These are phyloP conservation scores for Oligia strigilis DNA, from an alignment of 2,888 invertebrate genomes.

Conservation along the genomic window DNA sequence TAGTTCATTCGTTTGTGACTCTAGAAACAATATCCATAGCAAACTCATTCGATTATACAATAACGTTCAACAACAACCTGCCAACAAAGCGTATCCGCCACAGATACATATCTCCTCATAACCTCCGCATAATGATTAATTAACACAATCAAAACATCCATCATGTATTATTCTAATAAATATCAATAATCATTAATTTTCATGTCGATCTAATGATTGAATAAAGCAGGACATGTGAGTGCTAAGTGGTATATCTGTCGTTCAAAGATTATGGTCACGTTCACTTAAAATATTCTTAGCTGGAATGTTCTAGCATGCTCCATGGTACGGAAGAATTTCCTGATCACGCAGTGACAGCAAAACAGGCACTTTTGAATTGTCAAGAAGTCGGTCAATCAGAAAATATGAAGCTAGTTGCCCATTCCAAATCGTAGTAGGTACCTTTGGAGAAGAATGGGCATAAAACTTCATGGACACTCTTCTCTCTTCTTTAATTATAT, in stretches of 20 bases:
- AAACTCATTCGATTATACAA: neutral
- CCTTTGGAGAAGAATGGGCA: too few relatives aligned
- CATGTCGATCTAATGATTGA: conserved; percentile 43
- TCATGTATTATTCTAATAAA: conserved; percentile 52
- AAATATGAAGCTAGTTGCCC: too few relatives aligned
- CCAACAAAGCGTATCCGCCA: conserved; percentile 56
- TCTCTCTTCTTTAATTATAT: too few relatives aligned
- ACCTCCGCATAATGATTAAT: conserved; percentile 48
- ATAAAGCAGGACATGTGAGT: conserved; percentile 40
- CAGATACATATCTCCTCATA: conserved; percentile 53
- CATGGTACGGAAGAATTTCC: neutral
- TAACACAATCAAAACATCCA: conserved; percentile 54
- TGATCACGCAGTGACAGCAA: too few relatives aligned
- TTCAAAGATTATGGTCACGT: conserved; percentile 15
- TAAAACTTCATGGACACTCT: too few relatives aligned
- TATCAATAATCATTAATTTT: conserved; percentile 51
- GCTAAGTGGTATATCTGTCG: conserved; percentile 47
- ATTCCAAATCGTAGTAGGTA: too few relatives aligned
- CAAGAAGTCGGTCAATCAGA: too few relatives aligned
- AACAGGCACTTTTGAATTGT: too few relatives aligned
- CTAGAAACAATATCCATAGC: neutral
- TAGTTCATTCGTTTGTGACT: neutral
- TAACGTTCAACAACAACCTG: conserved; percentile 6
- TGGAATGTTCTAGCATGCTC: neutral
- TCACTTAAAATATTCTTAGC: neutral